Evolutionary conservation across 2,888 invertebrate genomes (phyloP).

Genomic region (Hermaeophaga mercurialis): DNA sequence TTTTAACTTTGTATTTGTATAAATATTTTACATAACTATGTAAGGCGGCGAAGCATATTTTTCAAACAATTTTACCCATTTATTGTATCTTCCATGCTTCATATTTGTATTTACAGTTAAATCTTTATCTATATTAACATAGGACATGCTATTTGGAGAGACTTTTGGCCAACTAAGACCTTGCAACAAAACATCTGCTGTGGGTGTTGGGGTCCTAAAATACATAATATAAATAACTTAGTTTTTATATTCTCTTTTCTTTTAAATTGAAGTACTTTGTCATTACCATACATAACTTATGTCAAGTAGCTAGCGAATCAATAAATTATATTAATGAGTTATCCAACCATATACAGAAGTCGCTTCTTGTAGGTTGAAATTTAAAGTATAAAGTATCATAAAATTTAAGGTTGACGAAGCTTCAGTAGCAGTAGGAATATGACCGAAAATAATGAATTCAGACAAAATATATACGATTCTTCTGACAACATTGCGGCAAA

Average conservation of each 20-base stretch:
- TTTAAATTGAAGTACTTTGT: background rate
- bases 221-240: background rate
- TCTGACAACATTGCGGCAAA: no score
- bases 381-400: no score
- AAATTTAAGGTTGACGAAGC: no score
- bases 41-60: slow-evolving; percentile 33
- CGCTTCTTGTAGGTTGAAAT: no score
- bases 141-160: slow-evolving; percentile 24
- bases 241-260: no score
- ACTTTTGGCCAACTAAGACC: slow-evolving; percentile 41
- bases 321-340: background rate
- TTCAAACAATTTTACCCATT: slow-evolving; percentile 38
- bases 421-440: no score
- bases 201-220: slow-evolving; percentile 51
- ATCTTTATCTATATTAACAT: slow-evolving; percentile 37
- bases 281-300: background rate
- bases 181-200: slow-evolving; percentile 33
- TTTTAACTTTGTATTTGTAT: no score
- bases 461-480: no score
- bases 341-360: background rate
- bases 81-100: slow-evolving; percentile 34
- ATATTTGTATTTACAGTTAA: slow-evolving; percentile 36
- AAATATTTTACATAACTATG: slow-evolving; percentile 21
- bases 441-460: no score
- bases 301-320: background rate